Evolutionary conservation across 2,113 vertebrate genomes (phyloP).

Genomic region (Leucopternis melanops): DNA sequence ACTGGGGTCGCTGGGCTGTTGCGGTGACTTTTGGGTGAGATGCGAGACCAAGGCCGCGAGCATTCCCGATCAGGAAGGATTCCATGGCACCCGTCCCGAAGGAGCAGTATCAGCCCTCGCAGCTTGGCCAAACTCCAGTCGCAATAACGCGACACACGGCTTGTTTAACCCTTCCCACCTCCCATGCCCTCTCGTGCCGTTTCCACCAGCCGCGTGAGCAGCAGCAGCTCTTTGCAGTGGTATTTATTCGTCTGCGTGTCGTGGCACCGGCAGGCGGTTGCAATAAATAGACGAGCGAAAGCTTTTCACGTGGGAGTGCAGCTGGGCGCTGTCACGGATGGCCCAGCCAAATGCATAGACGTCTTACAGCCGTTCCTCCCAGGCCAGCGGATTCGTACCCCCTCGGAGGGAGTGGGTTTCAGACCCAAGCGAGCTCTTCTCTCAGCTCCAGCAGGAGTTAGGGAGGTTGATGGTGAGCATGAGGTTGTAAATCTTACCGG

Average conservation of each 20-base stretch:
- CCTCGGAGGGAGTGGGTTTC: background rate
- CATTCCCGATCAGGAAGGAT: background rate
- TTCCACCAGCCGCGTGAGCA: background rate
- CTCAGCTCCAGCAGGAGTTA: background rate
- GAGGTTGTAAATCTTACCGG: background rate
- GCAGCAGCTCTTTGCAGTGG: background rate
- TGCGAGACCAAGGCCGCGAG: rapidly evolving
- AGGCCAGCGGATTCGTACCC: rapidly evolving
- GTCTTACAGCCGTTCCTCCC: background rate
- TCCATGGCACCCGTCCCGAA: background rate
- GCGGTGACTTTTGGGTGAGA: background rate
- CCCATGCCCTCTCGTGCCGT: rapidly evolving
- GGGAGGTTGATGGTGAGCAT: background rate
- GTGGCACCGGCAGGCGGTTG: background rate
- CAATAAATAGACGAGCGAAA: background rate
- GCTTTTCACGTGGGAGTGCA: background rate
- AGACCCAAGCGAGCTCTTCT: background rate
- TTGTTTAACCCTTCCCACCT: background rate
- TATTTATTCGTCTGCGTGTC: rapidly evolving
- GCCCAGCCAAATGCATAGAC: rapidly evolving
- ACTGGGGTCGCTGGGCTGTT: background rate
- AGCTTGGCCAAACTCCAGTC: background rate
- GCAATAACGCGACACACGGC: background rate
- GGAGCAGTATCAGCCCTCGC: background rate
- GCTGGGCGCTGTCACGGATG: background rate